Evolutionary conservation across 1,140 invertebrate species (phyloP).

Genomic region (Tenebrio molitor): DNA sequence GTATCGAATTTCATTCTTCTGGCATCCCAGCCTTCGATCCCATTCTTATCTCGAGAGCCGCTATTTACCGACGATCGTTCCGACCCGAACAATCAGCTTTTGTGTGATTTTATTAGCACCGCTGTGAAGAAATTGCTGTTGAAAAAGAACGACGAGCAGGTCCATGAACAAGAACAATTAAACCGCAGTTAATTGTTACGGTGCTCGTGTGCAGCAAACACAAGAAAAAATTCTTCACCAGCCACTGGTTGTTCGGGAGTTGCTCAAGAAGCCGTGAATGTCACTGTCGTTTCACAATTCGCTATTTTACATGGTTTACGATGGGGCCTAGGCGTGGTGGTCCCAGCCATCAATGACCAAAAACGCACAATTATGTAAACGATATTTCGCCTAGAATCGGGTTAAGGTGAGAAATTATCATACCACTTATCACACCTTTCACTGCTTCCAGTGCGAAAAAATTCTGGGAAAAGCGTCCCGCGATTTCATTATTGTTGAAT

Average conservation of each 20-base stretch:
- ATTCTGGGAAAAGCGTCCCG: neutral
- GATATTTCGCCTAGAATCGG: neutral
- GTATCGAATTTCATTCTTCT: too few species aligned
- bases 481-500: neutral
- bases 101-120: too few species aligned
- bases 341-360: neutral
- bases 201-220: neutral
- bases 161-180: neutral
- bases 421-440: neutral
- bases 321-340: neutral
- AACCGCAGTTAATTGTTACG: neutral
- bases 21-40: too few species aligned
- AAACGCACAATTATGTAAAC: neutral
- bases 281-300: neutral
- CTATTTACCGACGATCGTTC: too few species aligned
- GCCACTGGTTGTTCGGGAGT: neutral
- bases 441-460: neutral
- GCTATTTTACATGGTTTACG: too few species aligned
- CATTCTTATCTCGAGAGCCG: too few species aligned
- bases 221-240: neutral
- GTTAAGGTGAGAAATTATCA: neutral
- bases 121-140: neutral
- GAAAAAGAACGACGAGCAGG: neutral
- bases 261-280: neutral
- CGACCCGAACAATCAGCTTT: too few species aligned